Base-by-base conservation (phyloP, 2,888 invertebrate genomes). In the Resseliella maxima region DNA sequence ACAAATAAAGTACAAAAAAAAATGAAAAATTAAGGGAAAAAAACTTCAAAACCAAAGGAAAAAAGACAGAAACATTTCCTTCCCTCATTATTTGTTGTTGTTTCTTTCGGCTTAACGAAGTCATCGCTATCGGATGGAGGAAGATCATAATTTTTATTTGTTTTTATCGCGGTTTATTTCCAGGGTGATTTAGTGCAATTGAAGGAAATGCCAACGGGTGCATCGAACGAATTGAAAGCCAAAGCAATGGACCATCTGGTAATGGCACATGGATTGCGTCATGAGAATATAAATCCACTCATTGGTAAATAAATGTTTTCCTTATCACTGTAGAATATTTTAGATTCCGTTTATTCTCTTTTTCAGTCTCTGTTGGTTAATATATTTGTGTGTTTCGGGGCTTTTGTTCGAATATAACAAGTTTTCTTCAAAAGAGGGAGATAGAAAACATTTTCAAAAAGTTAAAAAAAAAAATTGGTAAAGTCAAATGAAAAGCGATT, bases 171-270 rank as follows among this genome's bases (percentile, higher is more conserved):
- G 46, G 2, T 15, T 45, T 31, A 86, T 87, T 91, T 91, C 45
- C 92, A 96, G 96, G 98, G 98, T 0, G 98, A 98, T 90, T 92
- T 97, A 87, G 97, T 98, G 31, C 96, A 96, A 90, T 92, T 98
- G 89, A 96, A 96, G 90, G 95, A 95, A 89, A 92, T 98, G 86
- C 93, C 94, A 41, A 92, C 93, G 87, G 91, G 92, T 24, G 91
- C 91, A 0, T 90, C 92, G 0, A 93, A 95, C 87, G 97, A 97
- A 90, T 92, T 98, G 88, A 96, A 95, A 89, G 94, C 94, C 87
- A 96, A 95, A 90, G 94, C 96, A 0, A 94, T 95, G 91, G 96
- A 96, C 89, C 92, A 95, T 85, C 91, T 97, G 87, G 94, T 96
- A 83, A 93, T 94, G 90, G 93, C 97, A 89, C 96, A 97, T 90